These are phyloP conservation scores for Numida meleagris DNA, from an alignment of 2,113 vertebrate genomes.

Conservation along the genomic window DNA sequence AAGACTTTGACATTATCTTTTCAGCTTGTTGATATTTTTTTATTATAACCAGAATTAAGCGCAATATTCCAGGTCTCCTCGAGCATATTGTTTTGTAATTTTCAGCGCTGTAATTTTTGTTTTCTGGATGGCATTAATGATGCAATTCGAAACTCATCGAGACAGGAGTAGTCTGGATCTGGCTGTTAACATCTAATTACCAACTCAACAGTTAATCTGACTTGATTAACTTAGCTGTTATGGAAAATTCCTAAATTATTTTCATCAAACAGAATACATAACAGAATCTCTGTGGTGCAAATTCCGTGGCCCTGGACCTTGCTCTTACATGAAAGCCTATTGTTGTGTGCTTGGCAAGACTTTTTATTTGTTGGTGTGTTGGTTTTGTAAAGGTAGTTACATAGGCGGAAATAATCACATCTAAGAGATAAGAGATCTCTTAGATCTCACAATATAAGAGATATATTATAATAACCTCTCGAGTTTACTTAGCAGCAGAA, in stretches of 20 bases:
- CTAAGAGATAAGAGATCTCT: neutral
- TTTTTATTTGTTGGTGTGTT: neutral
- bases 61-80: neutral
- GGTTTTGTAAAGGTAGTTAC: neutral
- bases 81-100: neutral
- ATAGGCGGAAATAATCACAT: neutral
- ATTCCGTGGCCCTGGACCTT: neutral
- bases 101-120: neutral
- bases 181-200: neutral
- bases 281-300: neutral
- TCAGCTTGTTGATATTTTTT: neutral
- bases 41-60: neutral
- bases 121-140: neutral
- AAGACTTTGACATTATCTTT: neutral
- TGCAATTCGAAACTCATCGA: neutral
- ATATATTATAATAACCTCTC: neutral
- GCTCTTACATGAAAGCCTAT: neutral
- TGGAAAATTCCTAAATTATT: neutral
- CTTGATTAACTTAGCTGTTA: neutral
- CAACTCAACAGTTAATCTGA: neutral
- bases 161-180: neutral
- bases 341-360: neutral
- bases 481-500: neutral
- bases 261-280: neutral
- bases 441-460: neutral